Base-by-base conservation (phyloP, 1,140 invertebrate genomes). In the Trissolcus basalis region DNA sequence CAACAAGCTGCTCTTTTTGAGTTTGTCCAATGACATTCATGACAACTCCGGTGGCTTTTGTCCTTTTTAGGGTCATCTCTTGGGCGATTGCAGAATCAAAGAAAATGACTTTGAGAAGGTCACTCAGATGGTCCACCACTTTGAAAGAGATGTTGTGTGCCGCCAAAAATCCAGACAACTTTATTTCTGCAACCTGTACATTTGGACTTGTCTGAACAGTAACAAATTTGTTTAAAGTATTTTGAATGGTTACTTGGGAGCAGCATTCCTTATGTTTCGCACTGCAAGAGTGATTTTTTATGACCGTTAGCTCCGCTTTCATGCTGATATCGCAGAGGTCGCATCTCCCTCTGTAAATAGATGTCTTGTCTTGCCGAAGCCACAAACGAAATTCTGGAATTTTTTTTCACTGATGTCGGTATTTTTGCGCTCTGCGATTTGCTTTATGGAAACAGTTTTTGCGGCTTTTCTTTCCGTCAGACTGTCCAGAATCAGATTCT, bases 71-170 rank as follows among this genome's bases (percentile, higher is more conserved):
- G 1, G 60, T 43, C 5, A 74, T 9, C 44, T 59, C 39, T 43
- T 65, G 53, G 16, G 69, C 47, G 15, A 69, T 78, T 50, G 51
- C 14, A n/a, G 65, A 79, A 51, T 79, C 77, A 0, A 53, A 10
- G 32, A 76, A 76, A 33, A 33, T 53, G 27, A 36, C 27, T 55
- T 79, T 72, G n/a, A 79, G 36, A 1, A 76, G 15, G 14, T 76
- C 72, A 32, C 13, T 32, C 15, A 67, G 45, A 67, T 67, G 53
- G 36, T 67, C 53, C 6, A 67, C 27, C 0, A 43, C 11, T 4
- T 16, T 32, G 14, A 56, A 58, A 15, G 53, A 58, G 10, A 67
- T 59, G 49, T 74, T 71, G 27, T 77, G 71, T 14, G 55, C 63
- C 8, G 51, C 61, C 10, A 75, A 19, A 47, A 55, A 65, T 14